Conservation (phyloP, 2,113 vertebrate species). For the Sinocyclocheilus anophthalmus region DNA sequence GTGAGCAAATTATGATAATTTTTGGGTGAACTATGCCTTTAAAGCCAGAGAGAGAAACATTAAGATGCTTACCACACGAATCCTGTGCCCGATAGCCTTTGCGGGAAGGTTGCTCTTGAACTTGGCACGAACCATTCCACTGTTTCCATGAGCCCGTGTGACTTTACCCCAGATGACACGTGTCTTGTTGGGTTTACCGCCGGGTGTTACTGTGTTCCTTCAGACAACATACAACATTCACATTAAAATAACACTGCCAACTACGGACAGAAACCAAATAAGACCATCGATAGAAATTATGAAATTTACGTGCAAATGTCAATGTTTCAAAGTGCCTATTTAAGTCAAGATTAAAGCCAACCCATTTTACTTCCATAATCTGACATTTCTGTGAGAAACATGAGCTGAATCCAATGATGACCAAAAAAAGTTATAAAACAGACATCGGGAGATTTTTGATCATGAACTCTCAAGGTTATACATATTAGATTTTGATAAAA, state of each 20-base stretch:
- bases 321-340: not conserved
- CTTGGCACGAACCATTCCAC: constrained; percentile 97
- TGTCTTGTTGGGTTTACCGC: constrained; percentile 95
- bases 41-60: too few species aligned
- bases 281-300: not conserved
- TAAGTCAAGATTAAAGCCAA: not conserved
- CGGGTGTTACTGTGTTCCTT: constrained; percentile 93
- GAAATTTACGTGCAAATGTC: not conserved
- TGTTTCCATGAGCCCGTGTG: constrained; percentile 92
- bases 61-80: constrained; percentile 87
- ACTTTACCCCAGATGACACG: constrained; percentile 99
- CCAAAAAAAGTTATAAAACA: not conserved
- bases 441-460: too few species aligned
- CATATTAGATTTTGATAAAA: too few species aligned
- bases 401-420: not conserved
- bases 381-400: not conserved
- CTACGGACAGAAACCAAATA: not conserved
- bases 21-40: too few species aligned
- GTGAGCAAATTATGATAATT: too few species aligned
- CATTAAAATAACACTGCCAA: not conserved
- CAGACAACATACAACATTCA: not conserved
- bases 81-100: constrained; percentile 95
- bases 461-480: too few species aligned
- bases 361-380: not conserved
- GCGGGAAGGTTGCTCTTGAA: constrained; percentile 96